Conservation (phyloP, 1,140 invertebrate species). For the Ladona fulva region DNA sequence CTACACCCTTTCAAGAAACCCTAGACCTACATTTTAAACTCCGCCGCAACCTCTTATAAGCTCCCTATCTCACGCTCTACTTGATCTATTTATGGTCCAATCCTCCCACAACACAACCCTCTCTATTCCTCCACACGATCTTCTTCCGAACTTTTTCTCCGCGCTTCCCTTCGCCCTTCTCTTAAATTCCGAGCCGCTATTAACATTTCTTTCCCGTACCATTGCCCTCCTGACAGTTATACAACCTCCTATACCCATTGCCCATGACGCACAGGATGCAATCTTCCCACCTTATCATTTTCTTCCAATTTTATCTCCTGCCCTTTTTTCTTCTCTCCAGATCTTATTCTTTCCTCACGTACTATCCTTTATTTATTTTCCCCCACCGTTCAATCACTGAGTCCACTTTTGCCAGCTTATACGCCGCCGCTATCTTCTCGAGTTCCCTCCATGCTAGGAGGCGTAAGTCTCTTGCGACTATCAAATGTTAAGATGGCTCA, state of each 20-base stretch:
- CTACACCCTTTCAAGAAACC: not conserved
- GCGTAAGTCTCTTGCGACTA: too few relatives aligned
- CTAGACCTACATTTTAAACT: not conserved
- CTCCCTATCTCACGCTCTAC: not conserved
- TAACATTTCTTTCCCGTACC: not conserved
- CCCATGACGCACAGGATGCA: not conserved
- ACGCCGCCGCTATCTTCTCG: too few relatives aligned
- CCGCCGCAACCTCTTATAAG: not conserved
- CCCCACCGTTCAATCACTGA: not conserved
- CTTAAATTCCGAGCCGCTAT: not conserved
- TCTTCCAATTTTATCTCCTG: not conserved
- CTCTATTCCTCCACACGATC: not conserved
- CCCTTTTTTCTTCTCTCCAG: not conserved
- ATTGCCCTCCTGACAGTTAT: not conserved
- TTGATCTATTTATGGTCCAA: not conserved
- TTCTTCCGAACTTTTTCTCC: not conserved
- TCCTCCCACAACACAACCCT: not conserved
- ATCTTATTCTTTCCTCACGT: too few relatives aligned
- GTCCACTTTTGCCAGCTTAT: too few relatives aligned
- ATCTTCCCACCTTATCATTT: constrained; percentile 1
- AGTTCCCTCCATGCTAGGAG: too few relatives aligned
- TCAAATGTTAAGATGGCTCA: too few relatives aligned
- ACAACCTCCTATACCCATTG: not conserved
- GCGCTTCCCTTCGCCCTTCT: not conserved
- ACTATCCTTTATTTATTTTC: not conserved